phyloP scores from a whole-genome alignment of 1,140 invertebrate genomes.

The Eupristina koningsbergeri region DNA sequence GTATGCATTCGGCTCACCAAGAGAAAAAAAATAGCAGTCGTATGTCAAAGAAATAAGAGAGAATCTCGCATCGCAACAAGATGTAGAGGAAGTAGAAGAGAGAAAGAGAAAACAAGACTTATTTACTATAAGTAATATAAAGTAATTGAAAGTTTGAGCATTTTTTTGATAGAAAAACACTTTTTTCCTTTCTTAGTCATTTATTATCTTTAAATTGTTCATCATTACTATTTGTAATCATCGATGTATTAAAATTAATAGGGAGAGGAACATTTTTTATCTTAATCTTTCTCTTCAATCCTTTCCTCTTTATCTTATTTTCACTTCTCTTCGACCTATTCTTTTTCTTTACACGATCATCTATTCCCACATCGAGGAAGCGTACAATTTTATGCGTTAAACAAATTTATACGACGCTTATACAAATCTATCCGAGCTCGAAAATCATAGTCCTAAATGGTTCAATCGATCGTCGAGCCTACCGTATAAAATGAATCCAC shows the following conservation, averaged over 20 bases:
- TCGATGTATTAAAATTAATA: slow-evolving; percentile 56
- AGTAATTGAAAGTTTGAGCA: slow-evolving; percentile 32
- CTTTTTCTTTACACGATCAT: slow-evolving; percentile 17
- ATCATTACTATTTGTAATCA: slow-evolving; percentile 48
- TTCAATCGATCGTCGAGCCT: slow-evolving; percentile 56
- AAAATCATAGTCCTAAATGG: slow-evolving; percentile 50
- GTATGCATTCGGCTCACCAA: slow-evolving; percentile 25
- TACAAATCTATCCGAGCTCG: slow-evolving; percentile 48
- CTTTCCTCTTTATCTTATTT: slow-evolving; percentile 39
- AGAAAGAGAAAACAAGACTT: slow-evolving; percentile 47
- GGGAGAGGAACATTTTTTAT: background rate
- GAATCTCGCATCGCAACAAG: slow-evolving; percentile 23
- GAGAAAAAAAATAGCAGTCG: slow-evolving; percentile 37
- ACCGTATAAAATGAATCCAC: slow-evolving; percentile 64
- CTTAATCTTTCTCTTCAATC: slow-evolving; percentile 46
- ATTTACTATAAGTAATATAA: slow-evolving; percentile 4
- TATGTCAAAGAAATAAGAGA: slow-evolving; percentile 40
- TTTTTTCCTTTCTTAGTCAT: slow-evolving; percentile 49
- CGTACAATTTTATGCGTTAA: slow-evolving; percentile 42
- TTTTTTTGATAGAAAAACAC: slow-evolving; percentile 51
- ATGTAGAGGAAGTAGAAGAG: slow-evolving; percentile 41
- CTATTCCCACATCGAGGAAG: slow-evolving; percentile 9
- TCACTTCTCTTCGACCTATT: slow-evolving; percentile 19
- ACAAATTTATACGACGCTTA: slow-evolving; percentile 46
- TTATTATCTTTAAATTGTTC: slow-evolving; percentile 44